Conservation (phyloP, 2,113 vertebrate genomes). For the Carollia perspicillata region DNA sequence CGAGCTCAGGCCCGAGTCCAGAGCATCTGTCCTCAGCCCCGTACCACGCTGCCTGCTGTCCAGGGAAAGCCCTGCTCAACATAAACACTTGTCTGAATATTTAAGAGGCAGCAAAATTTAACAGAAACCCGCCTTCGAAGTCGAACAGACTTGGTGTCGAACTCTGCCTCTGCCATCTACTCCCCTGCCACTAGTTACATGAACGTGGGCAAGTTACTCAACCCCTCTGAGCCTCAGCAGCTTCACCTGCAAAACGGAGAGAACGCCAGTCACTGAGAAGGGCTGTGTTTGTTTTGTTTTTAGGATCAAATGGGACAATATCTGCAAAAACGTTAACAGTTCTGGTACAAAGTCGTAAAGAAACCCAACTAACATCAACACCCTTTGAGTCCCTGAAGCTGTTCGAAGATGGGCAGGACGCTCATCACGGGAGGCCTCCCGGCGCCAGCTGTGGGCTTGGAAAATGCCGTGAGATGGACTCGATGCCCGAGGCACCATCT, state of each 20-base stretch:
- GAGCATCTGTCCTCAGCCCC: background rate
- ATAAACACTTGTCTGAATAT: background rate
- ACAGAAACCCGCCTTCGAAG: background rate
- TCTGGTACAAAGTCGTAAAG: background rate
- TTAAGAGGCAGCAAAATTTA: background rate
- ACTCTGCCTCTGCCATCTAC: background rate
- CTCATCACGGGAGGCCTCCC: rapidly evolving
- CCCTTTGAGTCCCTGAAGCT: background rate
- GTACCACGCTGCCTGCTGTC: background rate
- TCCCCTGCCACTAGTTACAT: background rate
- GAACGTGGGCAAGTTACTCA: background rate
- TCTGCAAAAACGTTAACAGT: background rate
- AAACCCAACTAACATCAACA: background rate
- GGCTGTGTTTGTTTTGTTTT: background rate
- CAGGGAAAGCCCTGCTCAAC: background rate
- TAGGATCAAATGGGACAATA: background rate
- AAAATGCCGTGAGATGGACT: rapidly evolving
- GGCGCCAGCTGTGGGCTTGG: background rate
- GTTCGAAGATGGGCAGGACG: no score
- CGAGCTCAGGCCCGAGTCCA: background rate
- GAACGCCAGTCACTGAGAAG: background rate
- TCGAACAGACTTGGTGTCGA: background rate
- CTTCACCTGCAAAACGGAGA: background rate
- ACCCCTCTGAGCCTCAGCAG: background rate
- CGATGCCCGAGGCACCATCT: background rate